Percentiles rank a stretch among this genome's conserved stretches.
phyloP scores from a whole-genome alignment of 2,113 vertebrate genomes.

The zebrafish (Danio rerio) region GRCz12tu NC_133196.1:11251501-11252000 shows the following conservation, averaged over 20 bases:
- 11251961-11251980: neutral
- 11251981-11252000: conserved; percentile 1
- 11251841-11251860: conserved; percentile 31
- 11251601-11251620: conserved; percentile 47
- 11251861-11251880: conserved; percentile 32
- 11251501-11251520: no score
- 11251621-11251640: conserved; percentile 34
- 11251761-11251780: conserved; percentile 31
- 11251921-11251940: conserved; percentile 37
- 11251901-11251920: conserved; percentile 48
- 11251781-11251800: neutral
- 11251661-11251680: conserved; percentile 19
- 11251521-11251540: no score
- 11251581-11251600: conserved; percentile 54
- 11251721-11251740: neutral
- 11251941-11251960: neutral
- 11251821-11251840: conserved; percentile 39
- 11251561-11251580: conserved; percentile 31
- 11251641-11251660: neutral
- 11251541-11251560: neutral
- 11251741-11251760: conserved; percentile 23
- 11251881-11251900: conserved; percentile 38
- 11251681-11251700: conserved; percentile 16
- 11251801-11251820: neutral
- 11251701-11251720: neutral